Evolutionary conservation across 1,140 invertebrate genomes (phyloP), one percentile per base, ranked within the genome.

Genomic region (Zaprionus inermis): DNA sequence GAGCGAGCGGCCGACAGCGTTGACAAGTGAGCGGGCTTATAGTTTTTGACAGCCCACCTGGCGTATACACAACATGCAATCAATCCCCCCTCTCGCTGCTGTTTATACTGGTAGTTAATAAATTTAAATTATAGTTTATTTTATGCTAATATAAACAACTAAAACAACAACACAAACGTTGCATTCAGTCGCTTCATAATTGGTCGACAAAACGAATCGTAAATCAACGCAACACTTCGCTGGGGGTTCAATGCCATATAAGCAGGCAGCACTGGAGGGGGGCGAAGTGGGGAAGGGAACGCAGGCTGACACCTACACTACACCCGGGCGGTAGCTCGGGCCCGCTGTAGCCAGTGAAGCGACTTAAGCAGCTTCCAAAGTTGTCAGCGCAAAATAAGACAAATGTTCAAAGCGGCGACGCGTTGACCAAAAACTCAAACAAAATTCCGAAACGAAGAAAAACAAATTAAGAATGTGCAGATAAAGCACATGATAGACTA

Each of bases 21-120:
- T 91, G 83, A 91, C 90, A 91, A 91, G 90, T 91, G 90, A 83
- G 74, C 67, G 83, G 79, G 81, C 76, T 79, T 78, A 91, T 90
- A 58, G 65, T 64, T 90, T 90, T 79, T 91, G 90, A 91, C 90
- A 91, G 74, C 57, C 65, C 75, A 76, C 76, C 74, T 70, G 72
- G 74, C 74, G 76, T 69, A 74, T 55, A 72, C 49, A 58, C 18
- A 58, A 69, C 51, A 32, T 49, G 16, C 30, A 54, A 51, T 64
- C 18, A 24, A 18, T 14, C 9, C 18, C 14, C 0, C 18, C 44
- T 4, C 44, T 20, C 18, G 3, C 44, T 22, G 3, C 18, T 49
- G 18, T 18, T 22, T 49, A 22, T 18, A 49, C 44, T 56, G 54
- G 46, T 60, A 75, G 60, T 69, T 28, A 57, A 79, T 79, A 51